Evolutionary conservation across 2,888 invertebrate genomes (phyloP).

Genomic region (Drosophila helvetica): DNA sequence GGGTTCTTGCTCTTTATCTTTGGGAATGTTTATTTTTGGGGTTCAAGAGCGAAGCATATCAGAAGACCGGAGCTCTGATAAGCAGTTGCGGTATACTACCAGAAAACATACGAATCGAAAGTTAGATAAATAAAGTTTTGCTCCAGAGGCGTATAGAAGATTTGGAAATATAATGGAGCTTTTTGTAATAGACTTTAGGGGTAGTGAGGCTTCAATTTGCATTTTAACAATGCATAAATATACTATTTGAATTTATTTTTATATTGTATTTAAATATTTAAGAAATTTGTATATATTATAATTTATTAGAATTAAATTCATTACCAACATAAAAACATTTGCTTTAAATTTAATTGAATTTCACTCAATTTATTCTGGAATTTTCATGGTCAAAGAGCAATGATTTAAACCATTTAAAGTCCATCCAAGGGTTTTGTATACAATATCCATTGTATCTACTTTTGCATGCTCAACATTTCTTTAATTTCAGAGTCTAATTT

Average conservation of each 20-base stretch:
- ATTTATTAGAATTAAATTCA: too few species aligned
- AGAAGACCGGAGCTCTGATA: slow-evolving; percentile 59
- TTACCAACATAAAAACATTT: too few species aligned
- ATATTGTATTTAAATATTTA: too few species aligned
- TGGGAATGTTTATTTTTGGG: slow-evolving; percentile 45
- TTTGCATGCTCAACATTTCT: too few species aligned
- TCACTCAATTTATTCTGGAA: too few species aligned
- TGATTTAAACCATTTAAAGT: too few species aligned
- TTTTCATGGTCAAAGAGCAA: too few species aligned
- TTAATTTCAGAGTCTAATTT: neutral
- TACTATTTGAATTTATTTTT: too few species aligned
- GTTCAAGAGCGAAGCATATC: slow-evolving; percentile 51
- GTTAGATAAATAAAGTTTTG: slow-evolving; percentile 52
- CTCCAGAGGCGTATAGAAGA: slow-evolving; percentile 2
- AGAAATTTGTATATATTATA: too few species aligned
- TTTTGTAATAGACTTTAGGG: neutral
- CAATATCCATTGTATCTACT: neutral
- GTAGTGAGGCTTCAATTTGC: neutral
- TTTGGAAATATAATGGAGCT: neutral
- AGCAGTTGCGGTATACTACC: slow-evolving; percentile 31
- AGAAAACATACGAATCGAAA: slow-evolving; percentile 1
- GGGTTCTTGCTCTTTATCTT: slow-evolving; percentile 39
- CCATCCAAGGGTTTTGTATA: too few species aligned
- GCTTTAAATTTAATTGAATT: too few species aligned
- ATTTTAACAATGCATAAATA: too few species aligned